A percentile compares a stretch with the other conserved stretches of the same genome.
Evolutionary conservation across 2,888 invertebrate species (phyloP).

Genomic region (Rhaphigaster nebulosa): DNA sequence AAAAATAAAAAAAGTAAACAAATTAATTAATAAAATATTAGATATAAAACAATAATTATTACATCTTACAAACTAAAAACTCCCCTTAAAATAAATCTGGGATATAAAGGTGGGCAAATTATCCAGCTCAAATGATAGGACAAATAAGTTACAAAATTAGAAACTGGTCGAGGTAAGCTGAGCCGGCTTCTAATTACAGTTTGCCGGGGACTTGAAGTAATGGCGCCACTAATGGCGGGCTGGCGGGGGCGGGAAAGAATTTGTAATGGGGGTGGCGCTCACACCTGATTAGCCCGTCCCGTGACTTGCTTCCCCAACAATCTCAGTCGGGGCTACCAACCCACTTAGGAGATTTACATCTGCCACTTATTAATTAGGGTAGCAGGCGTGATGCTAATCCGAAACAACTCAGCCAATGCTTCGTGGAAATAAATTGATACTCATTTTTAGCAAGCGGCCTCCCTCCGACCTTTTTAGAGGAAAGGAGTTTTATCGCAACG

Average conservation of each 20-base stretch:
- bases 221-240: conserved; percentile 36
- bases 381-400: conserved; percentile 30
- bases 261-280: conserved; percentile 16
- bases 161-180: conserved; percentile 38
- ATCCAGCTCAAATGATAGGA: conserved; percentile 40
- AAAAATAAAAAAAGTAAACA: too few species aligned
- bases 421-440: conserved; percentile 23
- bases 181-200: conserved; percentile 45
- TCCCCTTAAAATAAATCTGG: conserved; percentile 26
- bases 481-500: not conserved
- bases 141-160: conserved; percentile 48
- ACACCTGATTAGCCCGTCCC: conserved; percentile 36
- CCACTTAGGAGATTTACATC: conserved; percentile 46
- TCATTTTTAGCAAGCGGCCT: conserved; percentile 1
- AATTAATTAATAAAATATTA: too few species aligned
- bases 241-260: conserved; percentile 46
- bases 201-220: conserved; percentile 48
- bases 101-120: conserved; percentile 13
- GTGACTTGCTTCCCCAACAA: conserved; percentile 39
- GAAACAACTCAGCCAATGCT: conserved; percentile 24
- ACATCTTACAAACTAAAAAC: not conserved
- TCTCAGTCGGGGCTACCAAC: conserved; percentile 26
- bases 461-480: not conserved
- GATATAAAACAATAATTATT: too few species aligned
- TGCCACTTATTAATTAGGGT: conserved; percentile 30